These are phyloP conservation scores for Tetragnatha montana DNA, from an alignment of 2,888 invertebrate species.

Conservation along the genomic window DNA sequence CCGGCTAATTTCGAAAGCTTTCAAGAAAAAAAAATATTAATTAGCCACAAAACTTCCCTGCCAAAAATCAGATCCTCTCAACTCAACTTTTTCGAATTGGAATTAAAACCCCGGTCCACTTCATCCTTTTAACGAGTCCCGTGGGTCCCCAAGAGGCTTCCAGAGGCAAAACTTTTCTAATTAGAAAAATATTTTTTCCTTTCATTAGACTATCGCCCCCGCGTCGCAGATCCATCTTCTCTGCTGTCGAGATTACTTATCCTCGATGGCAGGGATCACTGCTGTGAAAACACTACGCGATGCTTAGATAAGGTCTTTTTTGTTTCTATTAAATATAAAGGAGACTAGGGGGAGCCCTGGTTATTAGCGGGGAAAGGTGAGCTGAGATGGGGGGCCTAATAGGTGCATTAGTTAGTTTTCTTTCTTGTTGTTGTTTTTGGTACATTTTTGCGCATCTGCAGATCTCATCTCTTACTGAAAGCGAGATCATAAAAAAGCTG, in stretches of 20 bases:
- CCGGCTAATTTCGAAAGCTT: not conserved
- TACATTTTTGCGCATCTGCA: too few species aligned
- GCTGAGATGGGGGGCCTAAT: not conserved
- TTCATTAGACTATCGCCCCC: constrained; percentile 18
- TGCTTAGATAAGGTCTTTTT: not conserved
- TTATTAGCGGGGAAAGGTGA: not conserved
- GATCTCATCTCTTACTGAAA: too few species aligned
- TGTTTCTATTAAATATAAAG: not conserved
- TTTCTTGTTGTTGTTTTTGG: too few species aligned
- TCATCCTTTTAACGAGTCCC: constrained; percentile 23
- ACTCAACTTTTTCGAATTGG: not conserved
- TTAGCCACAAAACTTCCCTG: not conserved
- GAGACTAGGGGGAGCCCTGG: not conserved
- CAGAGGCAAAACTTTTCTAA: constrained; percentile 26
- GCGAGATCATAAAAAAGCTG: too few species aligned
- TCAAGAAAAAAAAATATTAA: not conserved
- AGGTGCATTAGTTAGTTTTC: too few species aligned
- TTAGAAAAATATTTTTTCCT: constrained; percentile 38
- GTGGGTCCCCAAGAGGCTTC: not conserved
- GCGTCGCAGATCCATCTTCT: constrained; percentile 5
- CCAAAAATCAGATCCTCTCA: not conserved
- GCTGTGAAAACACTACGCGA: not conserved
- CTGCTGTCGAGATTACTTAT: constrained; percentile 36
- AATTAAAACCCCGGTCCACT: constrained; percentile 1
- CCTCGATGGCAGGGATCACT: not conserved